These are phyloP conservation scores for Macquaria australasica DNA, from an alignment of 2,113 vertebrate genomes.

Conservation along the genomic window DNA sequence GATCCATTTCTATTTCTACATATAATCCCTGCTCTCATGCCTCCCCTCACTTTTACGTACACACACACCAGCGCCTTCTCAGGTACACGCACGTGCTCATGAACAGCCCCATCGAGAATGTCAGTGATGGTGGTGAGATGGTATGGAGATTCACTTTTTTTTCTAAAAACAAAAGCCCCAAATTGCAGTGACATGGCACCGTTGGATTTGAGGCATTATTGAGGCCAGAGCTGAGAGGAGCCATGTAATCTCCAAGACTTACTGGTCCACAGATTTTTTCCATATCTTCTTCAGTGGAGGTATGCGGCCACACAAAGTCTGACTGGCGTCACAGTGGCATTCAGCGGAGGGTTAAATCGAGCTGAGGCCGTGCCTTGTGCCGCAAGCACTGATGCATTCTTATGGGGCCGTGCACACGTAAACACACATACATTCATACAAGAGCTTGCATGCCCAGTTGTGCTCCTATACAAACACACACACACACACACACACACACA, in stretches of 20 bases:
- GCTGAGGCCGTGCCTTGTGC: conserved; percentile 73
- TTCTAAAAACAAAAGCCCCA: conserved; percentile 71
- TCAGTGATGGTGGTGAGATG: conserved; percentile 39
- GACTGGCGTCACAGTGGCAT: conserved; percentile 84
- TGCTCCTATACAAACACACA: conserved; percentile 37
- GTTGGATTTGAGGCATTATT: conserved; percentile 77
- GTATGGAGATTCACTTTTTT: conserved; percentile 52
- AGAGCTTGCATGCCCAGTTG: conserved; percentile 63
- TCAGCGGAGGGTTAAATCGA: conserved; percentile 79
- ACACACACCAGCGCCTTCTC: conserved; percentile 35
- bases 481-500: conserved; percentile 24
- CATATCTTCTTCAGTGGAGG: conserved; percentile 80
- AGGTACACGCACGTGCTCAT: conserved; percentile 43
- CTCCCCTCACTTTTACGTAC: conserved; percentile 45
- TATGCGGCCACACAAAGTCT: conserved; percentile 83
- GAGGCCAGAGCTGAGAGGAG: conserved; percentile 74
- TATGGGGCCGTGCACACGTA: conserved; percentile 47
- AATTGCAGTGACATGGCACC: conserved; percentile 75
- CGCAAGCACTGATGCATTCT: conserved; percentile 69
- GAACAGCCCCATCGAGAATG: conserved; percentile 45
- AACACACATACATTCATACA: conserved; percentile 52
- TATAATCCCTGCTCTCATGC: conserved; percentile 80
- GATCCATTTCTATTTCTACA: conserved; percentile 84
- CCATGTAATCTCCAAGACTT: conserved; percentile 83
- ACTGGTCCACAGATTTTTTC: conserved; percentile 83